Base-by-base conservation (phyloP, 2,888 invertebrate genomes). In the Epinotia nisella region DNA sequence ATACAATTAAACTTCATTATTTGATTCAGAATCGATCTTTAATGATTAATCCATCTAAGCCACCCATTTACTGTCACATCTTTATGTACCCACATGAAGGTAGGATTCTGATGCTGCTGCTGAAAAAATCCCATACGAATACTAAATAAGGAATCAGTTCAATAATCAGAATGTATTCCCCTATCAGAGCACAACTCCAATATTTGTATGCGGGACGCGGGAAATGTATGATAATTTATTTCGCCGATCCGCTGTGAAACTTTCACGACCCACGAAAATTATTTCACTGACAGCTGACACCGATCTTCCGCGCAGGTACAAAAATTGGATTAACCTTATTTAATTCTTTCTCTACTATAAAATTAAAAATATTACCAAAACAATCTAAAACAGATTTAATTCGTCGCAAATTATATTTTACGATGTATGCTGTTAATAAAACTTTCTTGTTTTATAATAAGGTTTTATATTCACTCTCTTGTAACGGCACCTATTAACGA, bases 171-270 rank as follows among this genome's bases (percentile, higher is more conserved):
- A 76, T 75, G 76, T 80, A 78, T 76, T 73, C 74, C 76, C 76
- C 71, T 75, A 76, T 76, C 73, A 75, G 75, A 75, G 70, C 76
- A 75, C 79, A 83, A 84, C 82, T 81, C 79, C 75, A 77, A 80
- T 80, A 84, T 85, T 84, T 81, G 84, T 84, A 85, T 83, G 84
- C 85, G 79, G 79, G 79, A 78, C 78, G 77, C 75, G 78, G 79
- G 78, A 83, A 86, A 85, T 87, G 85, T 87, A 87, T 87, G 87
- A 86, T 83, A 88, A 88, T 88, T 85, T 85, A 87, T 86, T 81
- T 83, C 81, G 77, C 78, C 80, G 83, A 85, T 81, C 84, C 83
- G 82, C 78, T 85, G 84, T 87, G 81, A 86, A 87, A 86, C 81
- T 87, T 87, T 83, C 82, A 79, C 82, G 81, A 82, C 78, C 79